Percentiles rank a stretch among this genome's conserved stretches.
phyloP scores from a whole-genome alignment of 2,888 invertebrate species.

The Norana najaformis region DNA sequence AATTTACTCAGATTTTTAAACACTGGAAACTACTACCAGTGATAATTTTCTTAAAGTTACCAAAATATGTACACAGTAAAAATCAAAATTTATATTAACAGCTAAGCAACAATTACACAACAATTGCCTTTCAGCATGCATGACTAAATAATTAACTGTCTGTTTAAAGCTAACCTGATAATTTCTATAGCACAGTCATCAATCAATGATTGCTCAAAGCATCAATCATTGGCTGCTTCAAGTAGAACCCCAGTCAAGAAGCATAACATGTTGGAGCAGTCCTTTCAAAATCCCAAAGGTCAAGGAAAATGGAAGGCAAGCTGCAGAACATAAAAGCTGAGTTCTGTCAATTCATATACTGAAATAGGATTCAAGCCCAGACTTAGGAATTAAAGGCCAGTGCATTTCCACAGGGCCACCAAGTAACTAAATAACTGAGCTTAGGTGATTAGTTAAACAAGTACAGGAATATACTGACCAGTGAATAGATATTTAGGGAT shows the following conservation, averaged over 20 bases:
- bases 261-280: background rate
- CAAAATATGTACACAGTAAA: background rate
- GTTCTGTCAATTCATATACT: background rate
- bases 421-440: background rate
- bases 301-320: background rate
- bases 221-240: background rate
- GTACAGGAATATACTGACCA: background rate
- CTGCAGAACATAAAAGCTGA: background rate
- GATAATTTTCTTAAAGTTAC: background rate
- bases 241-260: no score
- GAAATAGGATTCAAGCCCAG: no score
- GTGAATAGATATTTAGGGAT: background rate
- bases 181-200: background rate
- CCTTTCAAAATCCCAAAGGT: background rate
- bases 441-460: background rate
- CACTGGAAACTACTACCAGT: background rate
- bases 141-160: no score
- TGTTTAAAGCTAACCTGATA: no score
- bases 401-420: no score
- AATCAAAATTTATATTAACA: background rate
- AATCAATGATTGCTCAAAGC: background rate
- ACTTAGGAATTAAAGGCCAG: no score
- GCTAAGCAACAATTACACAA: background rate
- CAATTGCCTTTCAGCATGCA: background rate
- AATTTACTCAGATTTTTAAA: background rate